Conservation (phyloP, 2,797 vertebrate genomes). For the Phrynocephalus vlangalii region DNA sequence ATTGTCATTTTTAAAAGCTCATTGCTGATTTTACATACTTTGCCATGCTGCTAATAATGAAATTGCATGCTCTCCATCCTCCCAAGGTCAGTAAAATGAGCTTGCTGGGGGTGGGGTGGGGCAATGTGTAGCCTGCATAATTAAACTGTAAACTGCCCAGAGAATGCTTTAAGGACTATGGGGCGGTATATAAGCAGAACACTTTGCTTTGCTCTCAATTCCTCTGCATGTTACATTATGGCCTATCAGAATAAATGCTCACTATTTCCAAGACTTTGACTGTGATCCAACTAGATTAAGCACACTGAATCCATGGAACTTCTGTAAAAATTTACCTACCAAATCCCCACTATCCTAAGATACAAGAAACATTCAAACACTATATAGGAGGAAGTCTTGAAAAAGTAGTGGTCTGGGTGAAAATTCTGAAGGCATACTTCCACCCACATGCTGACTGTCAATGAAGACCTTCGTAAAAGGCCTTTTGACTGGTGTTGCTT, state of each 20-base stretch:
- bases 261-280: no score
- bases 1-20: not conserved
- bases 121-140: no score
- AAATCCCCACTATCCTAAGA: not conserved
- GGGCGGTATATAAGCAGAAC: no score
- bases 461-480: not conserved
- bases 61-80: not conserved
- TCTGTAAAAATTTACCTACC: no score
- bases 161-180: no score
- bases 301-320: no score
- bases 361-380: not conserved
- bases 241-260: not conserved
- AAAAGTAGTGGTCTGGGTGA: no score
- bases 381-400: not conserved
- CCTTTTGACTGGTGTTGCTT: not conserved
- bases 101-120: no score
- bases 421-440: not conserved
- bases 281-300: no score
- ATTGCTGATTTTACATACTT: not conserved
- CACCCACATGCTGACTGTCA: no score
- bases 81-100: no score
- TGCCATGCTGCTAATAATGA: not conserved
- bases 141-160: no score
- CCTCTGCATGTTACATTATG: not conserved
- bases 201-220: not conserved